A percentile compares a stretch with the other conserved stretches of the same genome.
These are phyloP conservation scores for Acipenser transmontanus DNA, from an alignment of 2,797 vertebrate species.

Conservation along the genomic window DNA sequence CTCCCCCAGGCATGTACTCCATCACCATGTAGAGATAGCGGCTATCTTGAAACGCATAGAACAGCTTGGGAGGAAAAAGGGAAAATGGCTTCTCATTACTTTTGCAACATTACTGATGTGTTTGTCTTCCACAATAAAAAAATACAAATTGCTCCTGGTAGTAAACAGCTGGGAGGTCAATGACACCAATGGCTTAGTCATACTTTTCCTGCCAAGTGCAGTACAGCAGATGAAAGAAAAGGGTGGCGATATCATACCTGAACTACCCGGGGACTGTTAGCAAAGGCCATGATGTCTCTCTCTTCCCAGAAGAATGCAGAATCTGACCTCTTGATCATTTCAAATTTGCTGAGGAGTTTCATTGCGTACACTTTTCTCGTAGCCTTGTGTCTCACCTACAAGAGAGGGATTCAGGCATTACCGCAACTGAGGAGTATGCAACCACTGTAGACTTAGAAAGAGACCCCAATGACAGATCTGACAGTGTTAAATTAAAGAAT, in stretches of 20 bases:
- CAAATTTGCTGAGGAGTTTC: constrained; percentile 98
- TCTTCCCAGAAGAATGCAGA: constrained; percentile 99
- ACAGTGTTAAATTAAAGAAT: no score
- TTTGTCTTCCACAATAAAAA: neutral
- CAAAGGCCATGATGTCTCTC: constrained; percentile 98
- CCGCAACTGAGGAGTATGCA: no score
- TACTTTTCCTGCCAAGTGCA: neutral
- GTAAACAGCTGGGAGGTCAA: neutral
- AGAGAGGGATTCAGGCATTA: constrained; percentile 20
- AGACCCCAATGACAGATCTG: no score
- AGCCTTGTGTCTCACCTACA: constrained; percentile 90
- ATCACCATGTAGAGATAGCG: constrained; percentile 99
- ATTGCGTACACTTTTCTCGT: constrained; percentile 92
- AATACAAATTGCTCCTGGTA: neutral
- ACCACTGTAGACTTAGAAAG: no score
- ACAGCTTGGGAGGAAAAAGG: constrained; percentile 65
- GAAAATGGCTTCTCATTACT: no score
- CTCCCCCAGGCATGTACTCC: constrained; percentile 98
- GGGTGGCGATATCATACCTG: constrained; percentile 69
- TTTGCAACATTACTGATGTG: neutral
- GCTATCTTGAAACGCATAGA: constrained; percentile 96
- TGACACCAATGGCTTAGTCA: neutral
- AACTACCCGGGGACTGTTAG: constrained; percentile 94
- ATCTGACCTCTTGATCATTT: constrained; percentile 98
- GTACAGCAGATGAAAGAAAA: neutral